phyloP scores from a whole-genome alignment of 53 echinoderm and acorn worm species.

The Henricia sp. region DNA sequence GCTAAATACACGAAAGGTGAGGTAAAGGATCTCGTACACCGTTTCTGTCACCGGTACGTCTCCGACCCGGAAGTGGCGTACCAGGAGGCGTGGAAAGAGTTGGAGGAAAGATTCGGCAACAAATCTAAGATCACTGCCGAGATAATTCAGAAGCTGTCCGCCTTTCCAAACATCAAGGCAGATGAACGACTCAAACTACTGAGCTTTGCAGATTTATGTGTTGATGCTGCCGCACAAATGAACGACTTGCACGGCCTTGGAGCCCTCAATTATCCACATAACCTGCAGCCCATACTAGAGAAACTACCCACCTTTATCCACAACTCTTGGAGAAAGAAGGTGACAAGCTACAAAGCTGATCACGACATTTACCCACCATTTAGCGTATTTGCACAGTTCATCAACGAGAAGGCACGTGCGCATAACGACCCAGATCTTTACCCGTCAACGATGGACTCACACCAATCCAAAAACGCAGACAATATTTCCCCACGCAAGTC shows the following conservation, averaged over 20 bases:
- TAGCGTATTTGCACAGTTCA: constrained; percentile 22
- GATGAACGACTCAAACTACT: constrained; percentile 32
- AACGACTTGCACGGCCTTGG: constrained; percentile 45
- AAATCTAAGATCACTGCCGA: constrained; percentile 43
- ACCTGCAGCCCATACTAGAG: constrained; percentile 49
- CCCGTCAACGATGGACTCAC: not conserved
- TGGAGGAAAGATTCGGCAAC: constrained; percentile 51
- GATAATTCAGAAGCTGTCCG: constrained; percentile 9
- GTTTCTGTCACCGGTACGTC: not conserved
- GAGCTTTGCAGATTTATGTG: constrained; percentile 37
- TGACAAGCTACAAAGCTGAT: not conserved
- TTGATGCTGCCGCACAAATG: constrained; percentile 56
- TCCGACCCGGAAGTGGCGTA: constrained; percentile 14
- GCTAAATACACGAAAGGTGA: constrained; percentile 30
- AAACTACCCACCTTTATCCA: constrained; percentile 52
- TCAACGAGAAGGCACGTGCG: constrained; percentile 22
- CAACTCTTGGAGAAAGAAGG: constrained; percentile 59
- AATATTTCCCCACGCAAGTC: not conserved
- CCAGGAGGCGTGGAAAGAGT: constrained; percentile 50
- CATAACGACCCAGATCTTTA: constrained; percentile 66
- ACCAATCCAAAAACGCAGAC: not conserved
- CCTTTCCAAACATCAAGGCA: constrained; percentile 20
- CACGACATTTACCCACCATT: constrained; percentile 36
- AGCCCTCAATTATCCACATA: constrained; percentile 53
- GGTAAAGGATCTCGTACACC: not conserved